phyloP scores from a whole-genome alignment of 2,888 invertebrate species.

The Tachystola acroxantha region DNA sequence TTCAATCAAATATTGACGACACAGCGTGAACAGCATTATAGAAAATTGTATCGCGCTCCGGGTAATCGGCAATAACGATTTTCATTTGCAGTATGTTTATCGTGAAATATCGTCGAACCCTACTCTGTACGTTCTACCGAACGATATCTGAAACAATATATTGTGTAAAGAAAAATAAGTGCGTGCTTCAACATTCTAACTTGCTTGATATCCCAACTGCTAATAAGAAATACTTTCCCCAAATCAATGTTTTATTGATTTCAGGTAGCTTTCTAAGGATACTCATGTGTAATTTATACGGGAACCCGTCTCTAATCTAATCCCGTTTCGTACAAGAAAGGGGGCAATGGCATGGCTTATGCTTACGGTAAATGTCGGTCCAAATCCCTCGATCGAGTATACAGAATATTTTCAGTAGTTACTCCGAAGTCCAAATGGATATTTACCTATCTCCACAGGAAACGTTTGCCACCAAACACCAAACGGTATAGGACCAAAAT shows the following conservation, averaged over 20 bases:
- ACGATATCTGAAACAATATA: constrained; percentile 2
- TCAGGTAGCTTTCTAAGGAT: constrained; percentile 14
- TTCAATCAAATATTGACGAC: constrained; percentile 3
- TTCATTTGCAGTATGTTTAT: constrained; percentile 5
- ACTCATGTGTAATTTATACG: constrained; percentile 52
- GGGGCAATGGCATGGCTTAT: constrained; percentile 30
- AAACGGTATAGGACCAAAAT: no score
- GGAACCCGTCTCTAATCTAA: constrained; percentile 44
- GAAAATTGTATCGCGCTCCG: constrained; percentile 7
- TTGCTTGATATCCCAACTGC: background rate
- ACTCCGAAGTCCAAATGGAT: no score
- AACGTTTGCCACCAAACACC: no score
- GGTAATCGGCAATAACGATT: constrained; percentile 5
- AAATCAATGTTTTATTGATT: constrained; percentile 5
- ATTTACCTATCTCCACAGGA: no score
- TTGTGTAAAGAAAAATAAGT: background rate
- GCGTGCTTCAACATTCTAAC: background rate
- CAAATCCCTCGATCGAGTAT: no score
- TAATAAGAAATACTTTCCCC: constrained; percentile 1
- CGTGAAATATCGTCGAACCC: constrained; percentile 5
- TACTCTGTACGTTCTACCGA: background rate
- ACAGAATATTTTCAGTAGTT: no score
- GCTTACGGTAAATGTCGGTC: no score
- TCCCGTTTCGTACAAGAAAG: constrained; percentile 30
- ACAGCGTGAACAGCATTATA: constrained; percentile 7